phyloP scores from a whole-genome alignment of 2,797 vertebrate species.

The Chelidonichthys spinosus region DNA sequence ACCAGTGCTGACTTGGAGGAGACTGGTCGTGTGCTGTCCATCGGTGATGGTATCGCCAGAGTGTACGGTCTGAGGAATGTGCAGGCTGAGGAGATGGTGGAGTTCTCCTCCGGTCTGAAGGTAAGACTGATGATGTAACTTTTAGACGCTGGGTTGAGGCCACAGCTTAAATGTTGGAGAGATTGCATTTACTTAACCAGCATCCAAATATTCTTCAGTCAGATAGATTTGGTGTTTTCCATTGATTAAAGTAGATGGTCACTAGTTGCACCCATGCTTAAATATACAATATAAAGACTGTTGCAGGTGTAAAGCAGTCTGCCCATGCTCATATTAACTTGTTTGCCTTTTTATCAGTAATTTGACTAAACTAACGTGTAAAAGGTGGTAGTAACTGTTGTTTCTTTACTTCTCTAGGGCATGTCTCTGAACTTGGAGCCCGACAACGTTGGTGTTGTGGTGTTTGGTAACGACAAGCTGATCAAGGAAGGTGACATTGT shows the following conservation, averaged over 20 bases:
- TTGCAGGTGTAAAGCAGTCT: neutral
- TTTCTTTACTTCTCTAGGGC: constrained; percentile 80
- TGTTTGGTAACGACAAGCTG: constrained; percentile 97
- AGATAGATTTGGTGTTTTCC: no score
- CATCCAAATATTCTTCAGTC: neutral
- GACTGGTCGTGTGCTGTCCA: constrained; percentile 94
- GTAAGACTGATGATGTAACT: constrained; percentile 65
- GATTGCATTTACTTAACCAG: neutral
- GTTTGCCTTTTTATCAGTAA: neutral
- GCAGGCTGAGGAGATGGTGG: constrained; percentile 98
- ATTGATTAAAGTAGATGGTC: neutral
- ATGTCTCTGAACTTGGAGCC: constrained; percentile 99
- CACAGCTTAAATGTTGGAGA: neutral
- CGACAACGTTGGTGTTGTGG: constrained; percentile 97
- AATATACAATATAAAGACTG: neutral
- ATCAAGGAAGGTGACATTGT: constrained; percentile 98
- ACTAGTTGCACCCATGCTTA: neutral
- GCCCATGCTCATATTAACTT: neutral
- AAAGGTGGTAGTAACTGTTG: neutral
- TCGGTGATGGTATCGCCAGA: constrained; percentile 96
- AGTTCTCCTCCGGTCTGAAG: constrained; percentile 97
- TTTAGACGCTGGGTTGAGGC: neutral
- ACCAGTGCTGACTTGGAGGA: constrained; percentile 91
- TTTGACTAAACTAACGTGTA: neutral
- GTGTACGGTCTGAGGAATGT: constrained; percentile 96